A percentile compares a stretch with the other conserved stretches of the same genome.
These are phyloP conservation scores for Cryptotis parvus DNA, from an alignment of 2,113 vertebrate genomes.

Conservation along the genomic window DNA sequence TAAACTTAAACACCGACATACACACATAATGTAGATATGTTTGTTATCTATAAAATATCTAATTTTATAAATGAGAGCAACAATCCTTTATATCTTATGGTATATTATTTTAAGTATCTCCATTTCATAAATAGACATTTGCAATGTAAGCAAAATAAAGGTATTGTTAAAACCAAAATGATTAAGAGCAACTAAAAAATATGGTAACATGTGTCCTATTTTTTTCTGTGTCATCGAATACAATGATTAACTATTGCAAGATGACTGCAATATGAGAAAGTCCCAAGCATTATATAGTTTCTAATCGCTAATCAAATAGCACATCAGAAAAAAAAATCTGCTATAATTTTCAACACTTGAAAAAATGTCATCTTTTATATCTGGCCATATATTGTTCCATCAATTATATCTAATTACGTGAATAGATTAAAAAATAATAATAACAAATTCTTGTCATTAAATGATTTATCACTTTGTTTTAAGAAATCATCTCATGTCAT, in stretches of 20 bases:
- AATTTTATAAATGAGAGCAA: too few species aligned
- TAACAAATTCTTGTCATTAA: background rate
- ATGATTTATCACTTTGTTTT: background rate
- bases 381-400: too few species aligned
- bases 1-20: too few species aligned
- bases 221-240: background rate
- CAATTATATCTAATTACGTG: too few species aligned
- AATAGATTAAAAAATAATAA: constrained; percentile 27
- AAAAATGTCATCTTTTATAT: background rate
- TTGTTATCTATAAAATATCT: too few species aligned
- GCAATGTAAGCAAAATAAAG: background rate
- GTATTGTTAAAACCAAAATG: background rate
- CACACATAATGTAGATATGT: too few species aligned
- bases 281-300: background rate
- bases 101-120: background rate
- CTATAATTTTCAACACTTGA: background rate
- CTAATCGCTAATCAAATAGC: background rate
- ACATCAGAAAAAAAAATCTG: background rate
- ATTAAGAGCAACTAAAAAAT: background rate
- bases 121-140: too few species aligned
- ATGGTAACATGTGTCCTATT: background rate
- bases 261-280: background rate
- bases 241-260: background rate
- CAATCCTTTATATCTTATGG: background rate
- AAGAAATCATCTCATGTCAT: background rate